Percentiles rank a stretch among this genome's conserved stretches.
Evolutionary conservation across 2,113 vertebrate genomes (phyloP).

Genomic region (Sarotherodon lohbergeri): DNA sequence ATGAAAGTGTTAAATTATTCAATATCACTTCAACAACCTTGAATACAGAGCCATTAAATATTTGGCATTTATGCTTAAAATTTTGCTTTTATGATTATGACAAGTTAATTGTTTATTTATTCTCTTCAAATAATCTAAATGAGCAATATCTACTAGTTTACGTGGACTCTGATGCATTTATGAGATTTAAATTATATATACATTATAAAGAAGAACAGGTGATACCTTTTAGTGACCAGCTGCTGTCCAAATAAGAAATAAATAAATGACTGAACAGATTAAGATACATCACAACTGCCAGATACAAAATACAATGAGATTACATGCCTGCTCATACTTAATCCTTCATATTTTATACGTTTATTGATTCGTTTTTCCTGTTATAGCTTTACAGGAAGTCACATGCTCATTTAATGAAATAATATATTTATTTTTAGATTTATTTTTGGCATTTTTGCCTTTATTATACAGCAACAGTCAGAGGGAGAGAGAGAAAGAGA

Average conservation of each 20-base stretch:
- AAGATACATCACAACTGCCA: neutral
- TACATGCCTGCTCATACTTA: neutral
- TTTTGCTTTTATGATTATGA: neutral
- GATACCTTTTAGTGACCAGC: neutral
- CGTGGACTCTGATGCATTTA: neutral
- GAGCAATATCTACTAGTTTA: neutral
- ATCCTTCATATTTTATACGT: neutral
- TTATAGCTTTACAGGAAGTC: neutral
- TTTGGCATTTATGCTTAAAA: neutral
- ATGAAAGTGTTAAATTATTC: neutral
- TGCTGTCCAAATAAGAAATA: neutral
- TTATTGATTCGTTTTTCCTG: neutral
- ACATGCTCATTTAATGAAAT: neutral
- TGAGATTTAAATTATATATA: neutral
- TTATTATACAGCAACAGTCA: neutral
- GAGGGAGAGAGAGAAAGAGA: neutral
- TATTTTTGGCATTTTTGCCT: neutral
- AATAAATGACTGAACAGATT: neutral
- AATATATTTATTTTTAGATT: neutral
- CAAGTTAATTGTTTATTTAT: neutral
- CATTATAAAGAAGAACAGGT: neutral
- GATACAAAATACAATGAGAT: neutral
- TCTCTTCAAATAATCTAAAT: neutral
- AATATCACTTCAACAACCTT: neutral
- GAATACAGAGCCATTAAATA: neutral